Conservation (phyloP, 2,888 invertebrate species). For the Glyphotaelius pellucidus region DNA sequence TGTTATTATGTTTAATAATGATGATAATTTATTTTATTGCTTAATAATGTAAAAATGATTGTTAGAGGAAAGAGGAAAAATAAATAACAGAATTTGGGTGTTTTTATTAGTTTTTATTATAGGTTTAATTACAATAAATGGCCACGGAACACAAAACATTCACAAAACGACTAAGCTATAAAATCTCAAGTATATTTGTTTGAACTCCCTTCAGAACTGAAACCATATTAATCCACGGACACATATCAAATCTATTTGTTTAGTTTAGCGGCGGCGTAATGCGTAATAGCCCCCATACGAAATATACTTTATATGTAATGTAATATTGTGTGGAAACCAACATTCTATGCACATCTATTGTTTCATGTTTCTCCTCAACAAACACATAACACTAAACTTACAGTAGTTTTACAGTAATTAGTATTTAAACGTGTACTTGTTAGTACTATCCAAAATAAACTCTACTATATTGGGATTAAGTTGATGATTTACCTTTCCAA, state of each 20-base stretch:
- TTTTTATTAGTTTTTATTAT: slow-evolving; percentile 66
- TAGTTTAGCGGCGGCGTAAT: slow-evolving; percentile 61
- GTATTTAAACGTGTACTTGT: slow-evolving; percentile 54
- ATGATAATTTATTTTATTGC: no score
- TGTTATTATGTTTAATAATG: no score
- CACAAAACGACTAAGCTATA: slow-evolving; percentile 66
- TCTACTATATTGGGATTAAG: slow-evolving; percentile 61
- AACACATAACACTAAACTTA: slow-evolving; percentile 66
- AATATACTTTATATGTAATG: slow-evolving; percentile 59
- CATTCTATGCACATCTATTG: slow-evolving; percentile 66
- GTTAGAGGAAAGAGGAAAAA: not conserved
- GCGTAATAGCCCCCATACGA: slow-evolving; percentile 62
- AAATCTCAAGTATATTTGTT: slow-evolving; percentile 61
- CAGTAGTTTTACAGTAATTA: slow-evolving; percentile 62
- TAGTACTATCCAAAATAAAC: slow-evolving; percentile 66
- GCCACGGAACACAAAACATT: slow-evolving; percentile 67
- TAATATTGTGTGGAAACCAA: slow-evolving; percentile 55
- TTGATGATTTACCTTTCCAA: slow-evolving; percentile 61
- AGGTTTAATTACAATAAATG: slow-evolving; percentile 67
- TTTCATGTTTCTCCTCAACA: slow-evolving; percentile 59
- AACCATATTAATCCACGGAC: slow-evolving; percentile 62
- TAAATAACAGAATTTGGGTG: slow-evolving; percentile 50
- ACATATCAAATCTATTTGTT: slow-evolving; percentile 67
- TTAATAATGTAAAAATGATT: not conserved
- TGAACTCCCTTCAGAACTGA: slow-evolving; percentile 52